A percentile compares a stretch with the other conserved stretches of the same genome.
These are phyloP conservation scores for Drosophila parabipectinata DNA, from an alignment of 1,140 invertebrate species.

Conservation along the genomic window DNA sequence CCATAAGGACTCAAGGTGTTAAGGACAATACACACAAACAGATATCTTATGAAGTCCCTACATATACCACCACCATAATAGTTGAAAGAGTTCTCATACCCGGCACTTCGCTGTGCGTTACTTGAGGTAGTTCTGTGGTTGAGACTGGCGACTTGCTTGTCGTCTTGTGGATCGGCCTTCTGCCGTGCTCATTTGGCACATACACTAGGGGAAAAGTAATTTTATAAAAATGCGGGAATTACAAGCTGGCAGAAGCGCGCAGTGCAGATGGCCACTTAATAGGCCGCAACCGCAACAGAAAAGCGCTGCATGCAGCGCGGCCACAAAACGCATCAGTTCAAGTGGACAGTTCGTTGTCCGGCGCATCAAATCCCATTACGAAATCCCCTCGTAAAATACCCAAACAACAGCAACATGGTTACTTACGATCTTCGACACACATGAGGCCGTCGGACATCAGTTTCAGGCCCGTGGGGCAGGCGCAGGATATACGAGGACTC, in stretches of 20 bases:
- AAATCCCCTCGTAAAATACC: conserved; percentile 85
- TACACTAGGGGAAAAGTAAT: conserved; percentile 25
- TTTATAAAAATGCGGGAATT: conserved; percentile 21
- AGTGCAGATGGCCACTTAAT: conserved; percentile 37
- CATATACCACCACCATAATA: conserved; percentile 32
- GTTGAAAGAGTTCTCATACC: conserved; percentile 51
- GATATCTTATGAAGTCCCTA: not conserved
- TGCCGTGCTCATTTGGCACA: conserved; percentile 7
- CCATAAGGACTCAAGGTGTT: not conserved
- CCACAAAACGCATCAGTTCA: conserved; percentile 89
- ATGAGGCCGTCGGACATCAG: conserved; percentile 92
- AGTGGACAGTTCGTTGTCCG: conserved; percentile 92
- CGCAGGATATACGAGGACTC: conserved; percentile 92
- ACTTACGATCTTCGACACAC: conserved; percentile 94
- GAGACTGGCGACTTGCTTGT: not conserved
- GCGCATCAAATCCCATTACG: conserved; percentile 94
- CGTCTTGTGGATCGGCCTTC: conserved; percentile 2
- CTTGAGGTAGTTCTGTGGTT: conserved; percentile 50
- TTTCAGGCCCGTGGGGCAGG: conserved; percentile 93
- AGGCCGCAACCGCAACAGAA: conserved; percentile 88
- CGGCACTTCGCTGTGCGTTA: conserved; percentile 35
- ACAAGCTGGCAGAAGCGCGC: conserved; percentile 31
- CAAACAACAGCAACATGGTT: conserved; percentile 85
- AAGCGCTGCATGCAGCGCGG: conserved; percentile 84
- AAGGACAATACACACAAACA: not conserved